Percentiles rank a stretch among this genome's conserved stretches.
These are phyloP conservation scores for Cephus pygmeus DNA, from an alignment of 2,888 invertebrate species.

Conservation along the genomic window DNA sequence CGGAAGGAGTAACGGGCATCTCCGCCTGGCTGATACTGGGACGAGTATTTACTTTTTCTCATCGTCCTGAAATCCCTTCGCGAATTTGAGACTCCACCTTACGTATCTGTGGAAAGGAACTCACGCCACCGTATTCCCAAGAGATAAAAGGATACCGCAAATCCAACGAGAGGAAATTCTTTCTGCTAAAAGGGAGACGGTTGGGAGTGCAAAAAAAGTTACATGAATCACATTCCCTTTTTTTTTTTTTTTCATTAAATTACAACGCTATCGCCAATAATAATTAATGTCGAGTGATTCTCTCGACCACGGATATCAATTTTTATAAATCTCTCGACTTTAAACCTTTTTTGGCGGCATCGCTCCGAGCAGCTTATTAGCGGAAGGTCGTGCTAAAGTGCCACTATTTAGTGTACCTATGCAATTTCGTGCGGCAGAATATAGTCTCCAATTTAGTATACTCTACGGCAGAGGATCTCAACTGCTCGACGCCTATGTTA, in stretches of 20 bases:
- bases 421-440: constrained; percentile 37
- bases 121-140: background rate
- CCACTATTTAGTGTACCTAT: constrained; percentile 44
- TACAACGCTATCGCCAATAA: background rate
- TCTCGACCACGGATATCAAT: background rate
- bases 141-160: background rate
- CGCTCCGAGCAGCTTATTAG: constrained; percentile 45
- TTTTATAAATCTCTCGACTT: constrained; percentile 36
- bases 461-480: constrained; percentile 30
- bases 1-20: background rate
- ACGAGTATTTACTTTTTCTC: background rate
- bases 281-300: background rate
- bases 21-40: background rate
- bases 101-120: background rate
- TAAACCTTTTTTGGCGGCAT: constrained; percentile 39
- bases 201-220: background rate
- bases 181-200: background rate
- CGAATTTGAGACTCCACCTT: background rate
- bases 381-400: constrained; percentile 46
- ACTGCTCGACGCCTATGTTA: constrained; percentile 11
- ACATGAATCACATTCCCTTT: background rate
- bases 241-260: background rate
- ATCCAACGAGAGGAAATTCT: background rate
- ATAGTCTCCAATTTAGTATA: constrained; percentile 36
- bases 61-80: background rate